These are phyloP conservation scores for Oreochromis tanganicae DNA, from an alignment of 2,113 vertebrate genomes.

Conservation along the genomic window DNA sequence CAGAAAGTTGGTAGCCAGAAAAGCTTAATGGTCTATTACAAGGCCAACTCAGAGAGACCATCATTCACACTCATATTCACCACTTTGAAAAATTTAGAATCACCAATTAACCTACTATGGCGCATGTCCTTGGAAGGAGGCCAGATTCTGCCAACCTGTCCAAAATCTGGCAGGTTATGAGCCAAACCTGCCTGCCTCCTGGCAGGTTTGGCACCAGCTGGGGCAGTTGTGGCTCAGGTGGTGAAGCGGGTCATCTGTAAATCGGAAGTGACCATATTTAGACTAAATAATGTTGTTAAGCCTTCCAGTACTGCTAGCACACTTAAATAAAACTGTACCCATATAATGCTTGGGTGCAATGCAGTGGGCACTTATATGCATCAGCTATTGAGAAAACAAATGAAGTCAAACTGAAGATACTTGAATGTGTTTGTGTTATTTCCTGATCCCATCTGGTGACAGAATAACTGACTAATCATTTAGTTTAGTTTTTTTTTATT, in stretches of 20 bases:
- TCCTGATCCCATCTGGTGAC: slow-evolving; percentile 17
- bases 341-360: not conserved
- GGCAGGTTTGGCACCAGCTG: not conserved
- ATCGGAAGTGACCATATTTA: not conserved
- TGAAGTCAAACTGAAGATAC: not conserved
- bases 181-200: not conserved
- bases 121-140: not conserved
- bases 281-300: not conserved
- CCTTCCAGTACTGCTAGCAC: not conserved
- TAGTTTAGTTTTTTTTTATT: not conserved
- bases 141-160: not conserved
- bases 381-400: not conserved
- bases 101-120: not conserved
- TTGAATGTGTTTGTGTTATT: not conserved
- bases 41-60: not conserved
- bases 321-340: not conserved
- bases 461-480: not conserved
- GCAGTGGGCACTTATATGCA: not conserved
- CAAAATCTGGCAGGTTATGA: not conserved
- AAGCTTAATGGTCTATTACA: not conserved
- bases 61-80: not conserved
- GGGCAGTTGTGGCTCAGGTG: not conserved
- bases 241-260: not conserved
- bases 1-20: not conserved
- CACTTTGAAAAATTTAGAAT: not conserved